Percentiles rank a stretch among this genome's conserved stretches.
phyloP scores from a whole-genome alignment of 2,113 vertebrate species.

The Actenoides hombroni region DNA sequence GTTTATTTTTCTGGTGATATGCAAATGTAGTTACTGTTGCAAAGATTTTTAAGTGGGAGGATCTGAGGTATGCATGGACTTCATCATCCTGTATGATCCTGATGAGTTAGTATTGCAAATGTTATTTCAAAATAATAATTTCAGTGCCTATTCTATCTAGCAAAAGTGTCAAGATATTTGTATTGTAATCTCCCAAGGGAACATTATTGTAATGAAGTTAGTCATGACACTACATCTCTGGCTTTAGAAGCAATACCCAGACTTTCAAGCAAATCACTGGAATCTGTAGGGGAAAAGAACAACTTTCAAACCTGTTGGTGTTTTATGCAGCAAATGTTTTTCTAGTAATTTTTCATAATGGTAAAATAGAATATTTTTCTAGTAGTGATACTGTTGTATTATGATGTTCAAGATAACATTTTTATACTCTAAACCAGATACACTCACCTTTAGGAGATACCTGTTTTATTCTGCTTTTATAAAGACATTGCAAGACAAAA shows the following conservation, averaged over 20 bases:
- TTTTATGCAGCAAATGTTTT: background rate
- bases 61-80: background rate
- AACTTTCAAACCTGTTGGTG: background rate
- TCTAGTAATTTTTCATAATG: background rate
- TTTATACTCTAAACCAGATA: background rate
- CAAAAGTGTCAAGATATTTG: background rate
- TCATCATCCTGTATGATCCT: background rate
- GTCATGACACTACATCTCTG: background rate
- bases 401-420: background rate
- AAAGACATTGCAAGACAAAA: background rate
- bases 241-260: background rate
- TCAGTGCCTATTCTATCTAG: background rate
- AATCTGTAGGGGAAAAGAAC: background rate
- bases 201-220: background rate
- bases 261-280: background rate
- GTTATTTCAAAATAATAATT: background rate
- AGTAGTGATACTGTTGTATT: background rate
- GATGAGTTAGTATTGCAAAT: background rate
- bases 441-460: background rate
- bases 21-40: background rate
- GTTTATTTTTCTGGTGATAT: rapidly evolving
- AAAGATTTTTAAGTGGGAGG: background rate
- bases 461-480: background rate
- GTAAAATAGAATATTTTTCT: background rate
- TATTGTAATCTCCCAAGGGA: background rate